These are phyloP conservation scores for Chinchilla lanigera DNA, from an alignment of 2,113 vertebrate genomes.

Conservation along the genomic window DNA sequence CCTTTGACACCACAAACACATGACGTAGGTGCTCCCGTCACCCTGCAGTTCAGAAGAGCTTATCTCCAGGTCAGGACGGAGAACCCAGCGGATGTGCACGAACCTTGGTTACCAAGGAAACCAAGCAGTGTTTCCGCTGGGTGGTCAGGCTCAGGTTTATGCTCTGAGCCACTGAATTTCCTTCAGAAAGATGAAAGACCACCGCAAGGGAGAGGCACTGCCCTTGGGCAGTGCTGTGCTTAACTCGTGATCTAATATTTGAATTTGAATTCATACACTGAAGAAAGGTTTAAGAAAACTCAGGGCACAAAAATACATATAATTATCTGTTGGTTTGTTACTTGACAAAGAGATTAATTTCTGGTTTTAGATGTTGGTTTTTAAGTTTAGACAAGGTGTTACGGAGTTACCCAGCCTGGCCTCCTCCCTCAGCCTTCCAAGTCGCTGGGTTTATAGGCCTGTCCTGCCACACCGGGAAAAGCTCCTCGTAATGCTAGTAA, in stretches of 20 bases:
- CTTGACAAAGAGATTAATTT: neutral
- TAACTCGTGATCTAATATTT: neutral
- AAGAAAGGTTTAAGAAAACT: constrained; percentile 20
- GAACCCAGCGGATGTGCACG: neutral
- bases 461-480: neutral
- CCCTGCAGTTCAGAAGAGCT: neutral
- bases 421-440: neutral
- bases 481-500: neutral
- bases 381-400: neutral
- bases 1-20: neutral
- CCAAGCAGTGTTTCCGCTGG: neutral
- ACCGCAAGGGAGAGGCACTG: neutral
- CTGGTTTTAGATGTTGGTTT: neutral
- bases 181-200: neutral
- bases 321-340: constrained; percentile 46
- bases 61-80: neutral
- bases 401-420: neutral
- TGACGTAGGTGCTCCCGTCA: neutral
- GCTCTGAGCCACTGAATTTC: neutral
- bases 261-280: constrained; percentile 7
- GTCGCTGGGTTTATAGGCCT: neutral
- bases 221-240: neutral
- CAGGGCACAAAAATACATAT: neutral
- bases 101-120: neutral
- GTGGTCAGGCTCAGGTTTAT: neutral